A percentile compares a stretch with the other conserved stretches of the same genome.
These are phyloP conservation scores for Saguinus imperator DNA, from an alignment of 2,113 vertebrate species.

Conservation along the genomic window DNA sequence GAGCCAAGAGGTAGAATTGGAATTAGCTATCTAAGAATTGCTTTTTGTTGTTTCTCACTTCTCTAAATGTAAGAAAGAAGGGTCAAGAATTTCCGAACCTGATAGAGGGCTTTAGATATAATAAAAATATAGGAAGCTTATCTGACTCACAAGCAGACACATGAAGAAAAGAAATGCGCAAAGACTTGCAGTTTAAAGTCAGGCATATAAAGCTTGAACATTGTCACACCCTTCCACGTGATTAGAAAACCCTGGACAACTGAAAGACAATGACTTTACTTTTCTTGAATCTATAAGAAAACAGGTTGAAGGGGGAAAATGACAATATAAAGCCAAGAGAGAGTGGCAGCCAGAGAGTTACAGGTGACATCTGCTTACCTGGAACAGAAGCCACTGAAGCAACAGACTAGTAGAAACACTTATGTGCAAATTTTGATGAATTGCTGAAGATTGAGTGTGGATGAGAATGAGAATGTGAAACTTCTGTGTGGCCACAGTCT, in stretches of 20 bases:
- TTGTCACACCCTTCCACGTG: background rate
- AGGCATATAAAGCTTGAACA: background rate
- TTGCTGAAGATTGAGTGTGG: background rate
- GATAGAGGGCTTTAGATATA: background rate
- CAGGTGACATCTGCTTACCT: no score
- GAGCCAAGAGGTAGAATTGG: background rate
- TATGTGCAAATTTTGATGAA: background rate
- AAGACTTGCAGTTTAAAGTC: background rate
- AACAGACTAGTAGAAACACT: background rate
- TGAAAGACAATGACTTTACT: no score
- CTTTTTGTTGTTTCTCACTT: background rate
- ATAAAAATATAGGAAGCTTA: background rate
- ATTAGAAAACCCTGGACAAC: background rate
- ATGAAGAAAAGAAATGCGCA: background rate
- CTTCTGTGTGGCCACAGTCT: background rate
- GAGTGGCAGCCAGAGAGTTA: no score
- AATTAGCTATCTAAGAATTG: background rate
- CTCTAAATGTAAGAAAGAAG: background rate
- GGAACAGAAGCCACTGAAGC: background rate
- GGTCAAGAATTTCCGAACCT: background rate
- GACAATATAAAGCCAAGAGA: no score
- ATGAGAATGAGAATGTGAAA: background rate
- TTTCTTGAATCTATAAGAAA: no score
- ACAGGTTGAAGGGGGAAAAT: no score
- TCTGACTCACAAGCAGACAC: background rate